Evolutionary conservation across 2,797 vertebrate genomes (phyloP), one percentile per base, ranked within the genome.

Genomic region (Eidolon dupreanum): DNA sequence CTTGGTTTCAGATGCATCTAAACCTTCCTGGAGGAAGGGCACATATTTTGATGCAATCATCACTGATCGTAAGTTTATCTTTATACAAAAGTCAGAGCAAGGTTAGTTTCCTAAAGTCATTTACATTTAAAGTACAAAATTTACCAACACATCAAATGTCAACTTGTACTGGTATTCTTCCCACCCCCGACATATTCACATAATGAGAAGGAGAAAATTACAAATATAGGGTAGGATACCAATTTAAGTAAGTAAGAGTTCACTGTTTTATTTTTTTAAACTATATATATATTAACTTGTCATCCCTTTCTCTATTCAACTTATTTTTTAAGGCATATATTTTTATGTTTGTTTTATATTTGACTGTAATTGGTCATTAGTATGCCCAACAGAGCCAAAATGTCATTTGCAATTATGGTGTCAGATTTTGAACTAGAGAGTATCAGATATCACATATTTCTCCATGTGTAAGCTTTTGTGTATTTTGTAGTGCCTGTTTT

Each of bases 1-100:
- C 0, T 99, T 99, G 41, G 99, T 99, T 96, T 99, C 99, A 65
- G 99, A 99, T 90, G 99, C 99, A 7, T 99, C 99, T 68, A 99
- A 99, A 86, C 98, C 98, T 22, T 98, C 99, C 70, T 99, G 99
- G 99, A 99, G 99, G 94, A 98, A 98, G 12, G 98, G 98, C 17
- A 71, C 98, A n/a, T 98, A 99, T 85, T 99, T 99, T 97, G 99
- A 99, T 96, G 99, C 98, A 86, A 99, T 99, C 94, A 98, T 99
- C 97, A 99, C 99, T 92, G 99, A 99, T 97, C 99, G 99, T 99
- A 99, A 96, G 99, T 98, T 98, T 91, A 10, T 89, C 96, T 73
- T 83, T 92, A 73, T 93, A 75, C 22, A 55, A 53, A 94, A 90
- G 49, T 95, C 88, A 28, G 70, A 51, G 22, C 81, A n/a, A 43